Evolutionary conservation across 2,797 vertebrate genomes (phyloP).

Genomic region (Eptatretus atami): DNA sequence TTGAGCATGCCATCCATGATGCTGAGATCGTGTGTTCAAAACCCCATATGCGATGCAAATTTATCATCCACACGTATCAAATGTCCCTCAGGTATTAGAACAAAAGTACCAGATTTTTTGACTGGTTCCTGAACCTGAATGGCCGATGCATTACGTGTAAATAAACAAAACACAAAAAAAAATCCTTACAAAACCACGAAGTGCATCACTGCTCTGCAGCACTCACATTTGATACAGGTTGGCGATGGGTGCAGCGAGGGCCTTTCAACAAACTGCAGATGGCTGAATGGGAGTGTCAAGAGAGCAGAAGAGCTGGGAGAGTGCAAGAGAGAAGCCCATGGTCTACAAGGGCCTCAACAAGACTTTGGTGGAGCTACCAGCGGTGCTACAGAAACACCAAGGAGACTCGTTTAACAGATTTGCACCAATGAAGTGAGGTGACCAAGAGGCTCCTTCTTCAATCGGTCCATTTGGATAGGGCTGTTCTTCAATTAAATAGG

Average conservation of each 20-base stretch:
- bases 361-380: slow-evolving; percentile 12
- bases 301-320: slow-evolving; percentile 31
- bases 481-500: not conserved
- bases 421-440: slow-evolving; percentile 35
- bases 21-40: no score
- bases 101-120: no score
- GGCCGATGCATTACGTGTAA: no score
- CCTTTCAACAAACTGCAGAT: slow-evolving; percentile 20
- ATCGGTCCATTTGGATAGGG: not conserved
- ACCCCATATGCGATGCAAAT: no score
- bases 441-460: slow-evolving; percentile 37
- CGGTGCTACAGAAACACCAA: slow-evolving; percentile 9
- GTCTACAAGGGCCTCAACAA: slow-evolving; percentile 14
- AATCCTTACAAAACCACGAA: no score
- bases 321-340: slow-evolving; percentile 14
- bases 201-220: no score
- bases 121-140: no score
- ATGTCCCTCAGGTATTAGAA: no score
- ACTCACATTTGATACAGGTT: slow-evolving; percentile 20
- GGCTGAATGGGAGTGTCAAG: slow-evolving; percentile 26
- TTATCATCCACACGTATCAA: no score
- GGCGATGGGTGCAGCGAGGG: slow-evolving; percentile 22
- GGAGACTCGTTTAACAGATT: slow-evolving; percentile 27
- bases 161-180: no score
- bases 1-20: no score